Percentiles rank a stretch among this genome's conserved stretches.
phyloP scores from a whole-genome alignment of 1,140 invertebrate genomes.

The Bombus picipes region DNA sequence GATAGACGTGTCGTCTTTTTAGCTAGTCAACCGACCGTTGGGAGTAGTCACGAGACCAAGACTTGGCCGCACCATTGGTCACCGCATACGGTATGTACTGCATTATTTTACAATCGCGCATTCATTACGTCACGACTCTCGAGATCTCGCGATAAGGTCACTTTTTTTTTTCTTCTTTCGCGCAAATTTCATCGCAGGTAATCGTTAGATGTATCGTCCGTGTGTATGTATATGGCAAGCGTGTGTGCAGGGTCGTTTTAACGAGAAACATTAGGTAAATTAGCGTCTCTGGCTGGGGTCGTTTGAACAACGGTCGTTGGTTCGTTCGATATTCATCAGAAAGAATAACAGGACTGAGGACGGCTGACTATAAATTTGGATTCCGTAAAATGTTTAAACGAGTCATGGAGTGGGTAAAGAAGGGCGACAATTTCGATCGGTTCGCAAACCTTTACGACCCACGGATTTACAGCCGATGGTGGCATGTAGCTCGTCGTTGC shows the following conservation, averaged over 20 bases:
- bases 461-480: background rate
- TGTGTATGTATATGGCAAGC: background rate
- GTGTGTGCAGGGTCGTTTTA: background rate
- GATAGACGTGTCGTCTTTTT: conserved; percentile 80
- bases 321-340: background rate
- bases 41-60: conserved; percentile 75
- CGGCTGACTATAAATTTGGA: conserved; percentile 14
- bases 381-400: conserved; percentile 26
- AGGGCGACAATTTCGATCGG: background rate
- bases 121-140: background rate
- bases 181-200: background rate
- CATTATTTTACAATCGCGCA: background rate
- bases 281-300: background rate
- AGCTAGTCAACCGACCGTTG: conserved; percentile 74
- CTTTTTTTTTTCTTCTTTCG: background rate
- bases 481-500: background rate
- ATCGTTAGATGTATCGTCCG: background rate
- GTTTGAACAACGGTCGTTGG: background rate
- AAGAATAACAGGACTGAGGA: conserved; percentile 7
- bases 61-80: conserved; percentile 82
- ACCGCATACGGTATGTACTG: conserved; percentile 77
- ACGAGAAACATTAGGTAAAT: conserved; percentile 28
- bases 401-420: background rate
- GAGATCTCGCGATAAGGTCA: background rate
- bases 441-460: background rate